Evolutionary conservation across 2,113 vertebrate genomes (phyloP).

Genomic region (Eudyptes chrysolophus): DNA sequence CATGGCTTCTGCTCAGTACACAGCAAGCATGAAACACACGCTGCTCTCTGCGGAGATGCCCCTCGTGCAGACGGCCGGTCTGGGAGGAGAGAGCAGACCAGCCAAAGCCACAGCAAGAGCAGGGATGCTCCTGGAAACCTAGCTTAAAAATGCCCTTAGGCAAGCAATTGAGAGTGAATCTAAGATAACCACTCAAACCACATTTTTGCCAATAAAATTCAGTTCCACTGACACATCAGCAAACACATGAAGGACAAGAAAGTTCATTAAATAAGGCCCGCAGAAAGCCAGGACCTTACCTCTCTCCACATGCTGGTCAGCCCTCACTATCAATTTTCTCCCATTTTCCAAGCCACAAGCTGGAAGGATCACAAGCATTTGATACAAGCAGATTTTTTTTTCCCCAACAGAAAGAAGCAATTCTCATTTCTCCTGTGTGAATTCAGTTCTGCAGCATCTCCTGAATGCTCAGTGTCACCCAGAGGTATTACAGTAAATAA

Average conservation of each 20-base stretch:
- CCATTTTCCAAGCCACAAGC: neutral
- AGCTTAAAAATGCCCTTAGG: neutral
- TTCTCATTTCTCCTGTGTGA: neutral
- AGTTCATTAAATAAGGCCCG: neutral
- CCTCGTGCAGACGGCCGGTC: rapidly evolving
- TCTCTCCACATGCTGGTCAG: neutral
- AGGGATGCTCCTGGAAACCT: neutral
- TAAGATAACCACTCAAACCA: neutral
- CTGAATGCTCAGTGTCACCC: neutral
- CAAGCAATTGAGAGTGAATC: neutral
- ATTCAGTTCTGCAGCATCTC: neutral
- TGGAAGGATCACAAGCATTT: neutral
- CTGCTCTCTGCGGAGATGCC: neutral
- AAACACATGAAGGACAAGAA: neutral
- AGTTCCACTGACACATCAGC: neutral
- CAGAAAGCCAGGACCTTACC: neutral
- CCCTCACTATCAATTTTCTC: neutral
- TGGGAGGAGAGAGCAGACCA: neutral
- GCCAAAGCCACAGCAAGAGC: neutral
- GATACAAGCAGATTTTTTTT: neutral
- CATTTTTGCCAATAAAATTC: neutral
- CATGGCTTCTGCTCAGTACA: neutral
- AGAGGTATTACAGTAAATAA: neutral
- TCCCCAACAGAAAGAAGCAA: neutral
- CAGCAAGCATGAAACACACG: neutral